Base-by-base conservation (phyloP, 2,113 vertebrate genomes). In the Callionymus lyra region DNA sequence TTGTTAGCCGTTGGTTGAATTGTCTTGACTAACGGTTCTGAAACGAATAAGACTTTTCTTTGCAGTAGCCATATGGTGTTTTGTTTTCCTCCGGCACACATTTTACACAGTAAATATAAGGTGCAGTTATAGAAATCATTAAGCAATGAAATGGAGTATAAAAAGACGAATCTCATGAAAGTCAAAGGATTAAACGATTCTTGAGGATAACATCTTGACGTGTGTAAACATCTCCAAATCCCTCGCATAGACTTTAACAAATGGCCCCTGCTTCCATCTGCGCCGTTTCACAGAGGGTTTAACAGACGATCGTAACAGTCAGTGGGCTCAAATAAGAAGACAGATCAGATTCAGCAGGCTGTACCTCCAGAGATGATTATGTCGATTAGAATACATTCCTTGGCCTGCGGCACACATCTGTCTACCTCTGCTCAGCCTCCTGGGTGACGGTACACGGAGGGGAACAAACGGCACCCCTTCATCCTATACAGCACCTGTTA, bases 261-360 rank as follows among this genome's bases (percentile, higher is more conserved):
- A 27, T 27, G 21, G 8, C 21, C 21, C 41, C 47, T 13, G 33
- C 48, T 45, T 56, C 49, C 64, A 57, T 63, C 59, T 67, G 65
- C 59, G 48, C 50, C 50, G 60, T 74, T 76, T 69, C 72, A 77
- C 65, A 66, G 41, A 45, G 63, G 57, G 65, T 62, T 74, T 51
- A 67, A 51, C 63, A 72, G 52, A 47, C 53, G 63, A 48, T 63
- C 70, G 65, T 68, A 65, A 66, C 52, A 38, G 64, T 58, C 37
- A 47, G 35, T 33, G 9, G 42, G 18, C 32, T 58, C 50, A 36
- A 51, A 65, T 74, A 63, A 58, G 56, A 68, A 65, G 47, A 63
- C 56, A 38, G 62, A 73, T 72, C 53, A 9, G 62, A 62, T 59
- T 65, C 46, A 42, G 68, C 64, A 54, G 54, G 58, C 50, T 59